A percentile compares a stretch with the other conserved stretches of the same genome.
These are phyloP conservation scores for Macrotis lagotis DNA, from an alignment of 2,113 vertebrate genomes.

Conservation along the genomic window DNA sequence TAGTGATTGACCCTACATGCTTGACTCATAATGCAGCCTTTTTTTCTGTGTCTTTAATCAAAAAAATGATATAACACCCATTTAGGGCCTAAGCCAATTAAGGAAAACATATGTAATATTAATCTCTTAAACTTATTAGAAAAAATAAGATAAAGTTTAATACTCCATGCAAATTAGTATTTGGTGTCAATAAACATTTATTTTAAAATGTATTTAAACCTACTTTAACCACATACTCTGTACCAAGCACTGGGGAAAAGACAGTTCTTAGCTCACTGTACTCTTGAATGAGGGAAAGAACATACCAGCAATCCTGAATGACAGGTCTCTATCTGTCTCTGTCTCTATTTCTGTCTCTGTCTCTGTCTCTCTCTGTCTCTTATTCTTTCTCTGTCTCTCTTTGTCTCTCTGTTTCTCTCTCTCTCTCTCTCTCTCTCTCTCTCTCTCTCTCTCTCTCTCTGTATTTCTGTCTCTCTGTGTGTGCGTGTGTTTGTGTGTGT, in stretches of 20 bases:
- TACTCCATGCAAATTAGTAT: background rate
- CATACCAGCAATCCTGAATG: background rate
- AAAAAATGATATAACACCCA: conserved; percentile 51
- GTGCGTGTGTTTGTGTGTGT: too few species aligned
- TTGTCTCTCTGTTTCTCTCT: too few species aligned
- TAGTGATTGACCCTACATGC: background rate
- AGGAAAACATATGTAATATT: conserved; percentile 48
- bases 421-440: too few species aligned
- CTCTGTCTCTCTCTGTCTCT: too few species aligned
- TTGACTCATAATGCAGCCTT: background rate
- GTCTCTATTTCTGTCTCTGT: too few species aligned
- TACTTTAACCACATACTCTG: background rate
- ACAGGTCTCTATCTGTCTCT: background rate
- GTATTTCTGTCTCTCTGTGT: too few species aligned
- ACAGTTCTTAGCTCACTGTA: background rate
- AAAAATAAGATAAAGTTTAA: background rate
- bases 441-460: too few species aligned
- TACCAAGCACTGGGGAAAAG: background rate
- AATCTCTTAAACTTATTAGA: conserved; percentile 30
- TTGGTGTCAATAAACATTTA: background rate
- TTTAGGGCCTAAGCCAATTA: conserved; percentile 48
- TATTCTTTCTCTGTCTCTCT: too few species aligned
- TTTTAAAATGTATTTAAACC: too few species aligned
- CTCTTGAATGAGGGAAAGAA: background rate
- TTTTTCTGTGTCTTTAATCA: background rate